phyloP scores from a whole-genome alignment of 2,888 invertebrate species.

The Venustoraphidia nigricollis region DNA sequence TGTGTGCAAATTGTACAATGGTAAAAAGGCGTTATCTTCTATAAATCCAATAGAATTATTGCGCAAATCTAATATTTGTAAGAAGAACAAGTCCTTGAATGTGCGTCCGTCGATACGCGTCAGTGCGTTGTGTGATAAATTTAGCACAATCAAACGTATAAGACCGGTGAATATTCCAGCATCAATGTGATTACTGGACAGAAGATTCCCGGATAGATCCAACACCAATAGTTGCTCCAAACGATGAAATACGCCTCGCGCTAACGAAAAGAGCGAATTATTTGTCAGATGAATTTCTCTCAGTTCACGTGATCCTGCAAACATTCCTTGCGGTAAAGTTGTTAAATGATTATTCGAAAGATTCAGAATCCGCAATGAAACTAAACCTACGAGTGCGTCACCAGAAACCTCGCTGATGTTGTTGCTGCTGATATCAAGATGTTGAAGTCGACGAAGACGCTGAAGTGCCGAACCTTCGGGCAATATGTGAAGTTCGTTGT shows the following conservation, averaged over 20 bases:
- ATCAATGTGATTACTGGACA: constrained; percentile 71
- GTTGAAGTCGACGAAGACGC: constrained; percentile 60
- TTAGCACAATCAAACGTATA: constrained; percentile 69
- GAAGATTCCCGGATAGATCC: constrained; percentile 70
- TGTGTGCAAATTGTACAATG: constrained; percentile 77
- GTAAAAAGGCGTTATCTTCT: constrained; percentile 74
- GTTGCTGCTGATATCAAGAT: constrained; percentile 69
- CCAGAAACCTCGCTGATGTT: constrained; percentile 64
- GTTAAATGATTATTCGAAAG: constrained; percentile 74
- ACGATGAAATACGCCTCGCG: constrained; percentile 68
- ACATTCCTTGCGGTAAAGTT: constrained; percentile 64
- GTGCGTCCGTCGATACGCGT: constrained; percentile 69
- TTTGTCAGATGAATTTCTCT: constrained; percentile 72
- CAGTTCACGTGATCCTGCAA: constrained; percentile 65
- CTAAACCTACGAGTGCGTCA: constrained; percentile 64
- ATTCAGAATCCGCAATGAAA: constrained; percentile 66
- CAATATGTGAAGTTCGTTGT: constrained; percentile 58
- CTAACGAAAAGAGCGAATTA: constrained; percentile 69
- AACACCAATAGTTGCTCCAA: constrained; percentile 71
- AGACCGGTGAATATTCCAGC: constrained; percentile 74
- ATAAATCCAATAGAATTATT: constrained; percentile 82
- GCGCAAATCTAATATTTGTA: constrained; percentile 71
- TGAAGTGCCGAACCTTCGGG: constrained; percentile 58
- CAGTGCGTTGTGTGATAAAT: constrained; percentile 73
- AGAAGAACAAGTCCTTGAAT: constrained; percentile 73